Evolutionary conservation across 2,797 vertebrate species (phyloP).

Genomic region (Nyctibius grandis): DNA sequence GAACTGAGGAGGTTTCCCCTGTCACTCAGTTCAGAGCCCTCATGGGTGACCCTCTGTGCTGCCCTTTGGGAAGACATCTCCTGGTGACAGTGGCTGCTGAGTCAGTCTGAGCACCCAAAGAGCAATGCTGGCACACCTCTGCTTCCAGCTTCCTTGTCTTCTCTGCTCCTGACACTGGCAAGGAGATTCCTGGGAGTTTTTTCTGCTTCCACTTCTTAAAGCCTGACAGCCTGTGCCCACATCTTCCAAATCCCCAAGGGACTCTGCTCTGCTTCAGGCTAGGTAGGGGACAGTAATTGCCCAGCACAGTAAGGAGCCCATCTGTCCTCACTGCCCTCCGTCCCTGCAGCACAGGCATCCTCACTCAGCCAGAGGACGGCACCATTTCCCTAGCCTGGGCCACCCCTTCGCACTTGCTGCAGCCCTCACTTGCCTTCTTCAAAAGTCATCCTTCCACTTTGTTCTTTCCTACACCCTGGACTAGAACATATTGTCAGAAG

Average conservation of each 20-base stretch:
- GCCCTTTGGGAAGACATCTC: not conserved
- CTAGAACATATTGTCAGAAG: not conserved
- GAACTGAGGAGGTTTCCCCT: not conserved
- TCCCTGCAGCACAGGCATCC: not conserved
- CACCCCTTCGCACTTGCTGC: accelerated
- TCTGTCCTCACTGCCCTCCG: not conserved
- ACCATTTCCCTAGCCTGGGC: not conserved
- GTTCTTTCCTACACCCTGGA: not conserved
- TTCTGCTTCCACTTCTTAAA: not conserved
- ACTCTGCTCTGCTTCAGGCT: not conserved
- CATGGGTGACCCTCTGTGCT: not conserved
- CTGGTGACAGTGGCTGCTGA: not conserved
- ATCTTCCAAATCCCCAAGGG: not conserved
- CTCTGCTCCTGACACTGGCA: not conserved
- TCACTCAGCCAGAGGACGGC: not conserved
- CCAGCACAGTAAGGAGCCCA: not conserved
- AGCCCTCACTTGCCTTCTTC: not conserved
- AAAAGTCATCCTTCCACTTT: not conserved
- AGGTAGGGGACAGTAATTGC: not conserved
- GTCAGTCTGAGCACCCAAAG: not conserved
- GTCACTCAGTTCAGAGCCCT: not conserved
- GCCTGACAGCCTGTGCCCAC: not conserved
- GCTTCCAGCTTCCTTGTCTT: not conserved
- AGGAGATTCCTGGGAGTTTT: not conserved
- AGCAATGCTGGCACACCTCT: not conserved